Evolutionary conservation across 2,113 vertebrate genomes (phyloP).

Genomic region (Oncorhynchus nerka): DNA sequence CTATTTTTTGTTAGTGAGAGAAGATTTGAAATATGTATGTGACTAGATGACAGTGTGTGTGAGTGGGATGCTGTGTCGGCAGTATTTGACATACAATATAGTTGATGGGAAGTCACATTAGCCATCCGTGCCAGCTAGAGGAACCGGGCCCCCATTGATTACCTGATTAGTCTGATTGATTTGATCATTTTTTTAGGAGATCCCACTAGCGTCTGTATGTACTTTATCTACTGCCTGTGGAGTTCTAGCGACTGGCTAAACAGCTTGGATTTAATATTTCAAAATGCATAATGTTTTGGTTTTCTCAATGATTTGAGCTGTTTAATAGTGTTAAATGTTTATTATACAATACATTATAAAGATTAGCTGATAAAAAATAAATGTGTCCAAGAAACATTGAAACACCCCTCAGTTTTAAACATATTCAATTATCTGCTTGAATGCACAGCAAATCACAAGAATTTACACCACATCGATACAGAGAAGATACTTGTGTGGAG

Average conservation of each 20-base stretch:
- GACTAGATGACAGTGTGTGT: slow-evolving; percentile 43
- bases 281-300: not conserved
- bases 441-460: slow-evolving; percentile 7
- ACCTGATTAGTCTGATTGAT: slow-evolving; percentile 76
- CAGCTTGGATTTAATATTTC: not conserved
- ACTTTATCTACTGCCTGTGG: slow-evolving; percentile 55
- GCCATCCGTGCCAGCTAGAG: slow-evolving; percentile 50
- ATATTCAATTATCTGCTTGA: not conserved
- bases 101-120: slow-evolving; percentile 61
- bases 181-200: slow-evolving; percentile 74
- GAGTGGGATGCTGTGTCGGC: slow-evolving; percentile 62
- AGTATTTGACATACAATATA: slow-evolving; percentile 59
- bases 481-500: not conserved
- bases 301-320: not conserved
- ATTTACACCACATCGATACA: not conserved
- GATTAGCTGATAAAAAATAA: too few species aligned
- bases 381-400: not conserved
- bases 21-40: slow-evolving; percentile 51
- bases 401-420: not conserved
- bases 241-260: slow-evolving; percentile 15
- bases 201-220: slow-evolving; percentile 55
- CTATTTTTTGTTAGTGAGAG: slow-evolving; percentile 16
- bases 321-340: too few species aligned
- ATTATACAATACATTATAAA: too few species aligned
- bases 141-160: slow-evolving; percentile 69